Evolutionary conservation across 1,140 invertebrate species (phyloP), one percentile per base, ranked within the genome.

Genomic region (Drosophila melanica): DNA sequence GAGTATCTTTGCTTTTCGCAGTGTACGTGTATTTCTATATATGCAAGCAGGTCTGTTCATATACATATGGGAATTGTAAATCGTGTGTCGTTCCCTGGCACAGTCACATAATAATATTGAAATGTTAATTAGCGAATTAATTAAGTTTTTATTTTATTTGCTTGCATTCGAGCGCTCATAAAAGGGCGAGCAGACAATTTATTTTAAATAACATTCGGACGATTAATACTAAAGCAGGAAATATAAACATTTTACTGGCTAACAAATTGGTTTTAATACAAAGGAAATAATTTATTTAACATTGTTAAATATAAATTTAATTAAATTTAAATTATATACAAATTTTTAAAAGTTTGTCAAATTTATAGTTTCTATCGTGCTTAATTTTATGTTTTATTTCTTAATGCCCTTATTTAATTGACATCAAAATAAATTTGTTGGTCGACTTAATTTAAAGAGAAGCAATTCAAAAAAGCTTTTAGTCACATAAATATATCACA

Each of bases 121-220:
- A 86, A 87, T 87, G 82, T 86, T 86, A 86, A 86, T 86, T 79
- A 77, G 75, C 79, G 79, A 62, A 87, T 87, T 86, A 87, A 86
- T 86, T 87, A 81, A 87, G 82, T 77, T 82, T 69, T 71, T 64
- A 50, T 72, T 54, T 59, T 35, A 72, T 72, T 72, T 72, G 69
- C 27, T 66, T 58, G 53, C 44, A 30, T 37, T 58, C 39, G 37
- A 39, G 47, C 41, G 39, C 57, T 27, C 63, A 59, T 59, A 51
- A 67, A 51, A 33, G 63, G 3, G 16, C 39, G 30, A 12, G 27
- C 37, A 12, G n/a, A 30, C 55, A 71, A 71, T 66, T 66, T 58
- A 51, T 66, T 44, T 58, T 33, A 58, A 45, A 58, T 33, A 33
- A 20, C 41, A 14, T 44, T 16, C 23, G 11, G 11, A 4, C 48